Evolutionary conservation across 2,888 invertebrate species (phyloP).

Genomic region (Rhimphoctona megacephalus): DNA sequence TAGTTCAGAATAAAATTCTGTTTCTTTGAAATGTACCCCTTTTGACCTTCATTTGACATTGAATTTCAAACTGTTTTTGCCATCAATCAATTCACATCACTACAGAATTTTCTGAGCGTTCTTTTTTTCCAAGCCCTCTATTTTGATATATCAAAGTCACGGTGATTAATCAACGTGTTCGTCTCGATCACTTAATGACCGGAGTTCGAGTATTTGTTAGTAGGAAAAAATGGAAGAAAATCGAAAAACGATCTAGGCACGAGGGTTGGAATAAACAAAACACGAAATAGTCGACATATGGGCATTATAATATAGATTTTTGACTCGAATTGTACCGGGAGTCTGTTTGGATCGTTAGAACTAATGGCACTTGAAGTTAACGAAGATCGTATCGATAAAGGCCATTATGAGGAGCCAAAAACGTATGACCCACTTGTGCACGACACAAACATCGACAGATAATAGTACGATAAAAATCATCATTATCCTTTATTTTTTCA

Average conservation of each 20-base stretch:
- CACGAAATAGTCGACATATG: background rate
- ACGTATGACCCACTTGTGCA: constrained; percentile 6
- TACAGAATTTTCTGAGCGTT: background rate
- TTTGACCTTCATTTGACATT: constrained; percentile 1
- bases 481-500: background rate
- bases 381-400: constrained; percentile 47
- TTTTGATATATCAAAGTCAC: constrained; percentile 31
- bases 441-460: background rate
- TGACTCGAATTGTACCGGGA: constrained; percentile 22
- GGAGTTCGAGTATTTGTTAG: constrained; percentile 13
- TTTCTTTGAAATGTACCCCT: background rate
- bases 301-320: constrained; percentile 1
- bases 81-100: constrained; percentile 2
- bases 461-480: background rate
- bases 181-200: constrained; percentile 41
- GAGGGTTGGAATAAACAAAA: background rate
- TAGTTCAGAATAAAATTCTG: background rate
- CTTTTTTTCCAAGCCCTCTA: background rate
- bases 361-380: constrained; percentile 60
- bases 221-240: constrained; percentile 16
- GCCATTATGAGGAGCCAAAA: background rate
- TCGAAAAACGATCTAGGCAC: constrained; percentile 7
- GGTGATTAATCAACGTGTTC: constrained; percentile 51
- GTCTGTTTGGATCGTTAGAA: constrained; percentile 59
- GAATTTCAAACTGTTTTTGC: background rate